phyloP scores from a whole-genome alignment of 2,797 vertebrate genomes.

The Atherinosoma microstoma region DNA sequence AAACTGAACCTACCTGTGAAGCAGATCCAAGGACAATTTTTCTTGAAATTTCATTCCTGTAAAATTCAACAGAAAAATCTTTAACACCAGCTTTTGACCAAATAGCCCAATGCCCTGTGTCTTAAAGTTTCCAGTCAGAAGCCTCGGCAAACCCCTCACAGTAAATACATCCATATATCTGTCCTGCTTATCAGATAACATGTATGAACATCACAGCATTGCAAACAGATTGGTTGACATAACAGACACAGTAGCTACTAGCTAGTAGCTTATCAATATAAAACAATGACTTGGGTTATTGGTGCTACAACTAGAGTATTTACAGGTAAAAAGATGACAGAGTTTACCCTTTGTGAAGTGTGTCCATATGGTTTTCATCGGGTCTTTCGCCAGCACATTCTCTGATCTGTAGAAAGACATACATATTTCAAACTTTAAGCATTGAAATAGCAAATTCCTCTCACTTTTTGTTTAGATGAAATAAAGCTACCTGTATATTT shows the following conservation, averaged over 20 bases:
- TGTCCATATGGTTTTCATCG: slow-evolving; percentile 78
- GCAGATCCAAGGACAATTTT: slow-evolving; percentile 35
- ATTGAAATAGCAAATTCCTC: neutral
- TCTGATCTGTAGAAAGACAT: slow-evolving; percentile 71
- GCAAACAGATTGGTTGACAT: slow-evolving; percentile 3
- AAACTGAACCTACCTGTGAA: slow-evolving; percentile 57
- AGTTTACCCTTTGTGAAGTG: slow-evolving; percentile 83
- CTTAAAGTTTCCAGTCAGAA: neutral
- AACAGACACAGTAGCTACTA: slow-evolving; percentile 11
- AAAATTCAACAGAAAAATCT: slow-evolving; percentile 32
- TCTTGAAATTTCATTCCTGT: slow-evolving; percentile 62
- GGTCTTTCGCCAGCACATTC: slow-evolving; percentile 79
- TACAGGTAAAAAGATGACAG: neutral
- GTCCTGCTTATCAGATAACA: slow-evolving; percentile 36
- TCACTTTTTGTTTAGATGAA: neutral
- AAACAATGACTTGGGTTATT: slow-evolving; percentile 14
- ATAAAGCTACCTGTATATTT: neutral
- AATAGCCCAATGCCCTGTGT: neutral
- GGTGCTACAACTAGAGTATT: neutral
- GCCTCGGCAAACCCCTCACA: neutral
- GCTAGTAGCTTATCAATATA: slow-evolving; percentile 28
- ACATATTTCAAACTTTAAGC: neutral
- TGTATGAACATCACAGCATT: slow-evolving; percentile 23
- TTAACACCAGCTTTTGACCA: slow-evolving; percentile 6
- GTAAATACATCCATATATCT: slow-evolving; percentile 12